Evolutionary conservation across 2,113 vertebrate genomes (phyloP).

Genomic region (Fregetta grallaria): DNA sequence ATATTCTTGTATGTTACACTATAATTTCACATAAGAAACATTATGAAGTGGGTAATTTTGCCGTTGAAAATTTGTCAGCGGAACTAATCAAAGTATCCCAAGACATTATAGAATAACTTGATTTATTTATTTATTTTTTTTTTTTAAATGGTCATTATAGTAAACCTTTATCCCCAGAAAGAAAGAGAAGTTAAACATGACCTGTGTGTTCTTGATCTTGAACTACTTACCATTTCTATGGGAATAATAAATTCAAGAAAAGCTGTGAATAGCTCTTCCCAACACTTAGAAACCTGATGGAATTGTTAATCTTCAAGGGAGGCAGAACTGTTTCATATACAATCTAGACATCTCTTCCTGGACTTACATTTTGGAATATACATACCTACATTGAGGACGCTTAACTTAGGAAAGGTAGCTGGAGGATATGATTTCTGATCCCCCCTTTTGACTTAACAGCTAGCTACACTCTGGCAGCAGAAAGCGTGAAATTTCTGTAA

Average conservation of each 20-base stretch:
- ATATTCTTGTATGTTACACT: not conserved
- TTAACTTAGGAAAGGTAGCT: not conserved
- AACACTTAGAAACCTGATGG: not conserved
- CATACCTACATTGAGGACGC: not conserved
- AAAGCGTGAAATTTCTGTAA: not conserved
- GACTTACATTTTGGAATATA: not conserved
- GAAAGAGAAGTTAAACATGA: not conserved
- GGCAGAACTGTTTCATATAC: not conserved
- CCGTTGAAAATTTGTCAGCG: not conserved
- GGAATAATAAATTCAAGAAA: not conserved
- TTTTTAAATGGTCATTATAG: not conserved
- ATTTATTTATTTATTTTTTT: too few species aligned
- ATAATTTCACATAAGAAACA: conserved; percentile 35
- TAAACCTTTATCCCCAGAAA: not conserved
- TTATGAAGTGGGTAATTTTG: conserved; percentile 14
- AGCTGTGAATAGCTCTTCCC: not conserved
- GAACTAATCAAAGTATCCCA: not conserved
- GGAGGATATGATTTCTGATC: not conserved
- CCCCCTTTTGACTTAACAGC: not conserved
- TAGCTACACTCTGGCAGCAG: not conserved
- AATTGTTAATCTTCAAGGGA: not conserved
- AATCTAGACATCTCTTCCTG: not conserved
- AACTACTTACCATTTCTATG: not conserved
- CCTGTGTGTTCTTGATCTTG: not conserved
- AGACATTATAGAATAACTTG: not conserved